phyloP scores from a whole-genome alignment of 2,113 vertebrate species.

The Tricholaema leucomelas region DNA sequence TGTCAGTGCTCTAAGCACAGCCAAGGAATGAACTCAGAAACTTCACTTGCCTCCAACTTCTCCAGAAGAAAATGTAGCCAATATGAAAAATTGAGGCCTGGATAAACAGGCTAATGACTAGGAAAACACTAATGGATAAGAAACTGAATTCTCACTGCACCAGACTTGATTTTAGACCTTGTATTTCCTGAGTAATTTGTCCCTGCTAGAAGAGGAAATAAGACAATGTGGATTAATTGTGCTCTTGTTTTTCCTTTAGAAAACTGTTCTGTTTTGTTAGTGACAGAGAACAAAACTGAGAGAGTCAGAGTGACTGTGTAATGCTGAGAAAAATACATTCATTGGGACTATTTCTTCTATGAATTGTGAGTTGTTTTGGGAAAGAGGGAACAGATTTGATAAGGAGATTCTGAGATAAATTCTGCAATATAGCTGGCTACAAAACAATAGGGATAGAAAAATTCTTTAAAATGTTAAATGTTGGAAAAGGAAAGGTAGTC shows the following conservation, averaged over 20 bases:
- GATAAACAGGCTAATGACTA: background rate
- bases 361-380: background rate
- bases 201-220: background rate
- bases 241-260: background rate
- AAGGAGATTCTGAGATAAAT: background rate
- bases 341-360: background rate
- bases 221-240: background rate
- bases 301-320: background rate
- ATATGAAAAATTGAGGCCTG: background rate
- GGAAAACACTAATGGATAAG: background rate
- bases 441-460: background rate
- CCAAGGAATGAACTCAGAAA: background rate
- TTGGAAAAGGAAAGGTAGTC: background rate
- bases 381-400: background rate
- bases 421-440: background rate
- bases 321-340: background rate
- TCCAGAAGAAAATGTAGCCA: background rate
- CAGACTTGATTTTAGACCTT: background rate
- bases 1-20: background rate
- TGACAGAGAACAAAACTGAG: background rate
- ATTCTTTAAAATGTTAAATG: background rate
- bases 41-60: background rate
- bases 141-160: background rate
- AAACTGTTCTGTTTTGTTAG: background rate
- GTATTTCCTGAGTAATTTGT: background rate